Evolutionary conservation across 2,888 invertebrate genomes (phyloP), one percentile per base, ranked within the genome.

Genomic region (Ecdyonurus torrentis): DNA sequence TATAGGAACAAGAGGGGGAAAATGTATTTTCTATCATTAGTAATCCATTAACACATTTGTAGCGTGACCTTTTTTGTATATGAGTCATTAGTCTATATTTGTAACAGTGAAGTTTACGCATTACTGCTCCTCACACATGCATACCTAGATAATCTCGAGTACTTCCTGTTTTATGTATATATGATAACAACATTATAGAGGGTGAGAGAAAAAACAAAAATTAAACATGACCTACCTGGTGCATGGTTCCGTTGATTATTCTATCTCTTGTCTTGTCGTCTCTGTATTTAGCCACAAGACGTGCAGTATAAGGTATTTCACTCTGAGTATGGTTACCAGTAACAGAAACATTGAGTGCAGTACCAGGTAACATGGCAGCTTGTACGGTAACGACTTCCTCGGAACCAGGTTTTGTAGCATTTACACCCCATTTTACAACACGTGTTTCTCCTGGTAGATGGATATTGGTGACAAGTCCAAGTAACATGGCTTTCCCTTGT

Each of bases 291-390:
- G 89, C 85, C 61, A 84, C 81, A 55, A 92, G 75, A 64, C 81
- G 84, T 2, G 85, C 89, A 24, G 79, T 80, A 71, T 89, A 92
- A 25, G 86, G 87, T 1, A 85, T 81, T 68, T 91, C 89, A 62
- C 83, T 78, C 65, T 85, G 84, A 0, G 87, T 85, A 69, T 83
- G 81, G 70, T 86, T 86, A 1, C 87, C 91, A 61, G 78, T 78
- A 20, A 91, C 78, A 0, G 88, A 89, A 0, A 91, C 88, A 72
- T 91, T 91, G 61, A 89, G 84, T 1, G 85, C 89, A 0, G 91
- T 91, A 25, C 88, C 90, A 2, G 87, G 85, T 71, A 84, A 83
- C 63, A 91, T 75, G 70, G 79, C 81, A 65, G 84, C 80, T 70
- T 84, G 81, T 20, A 86, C 79, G 55, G 55, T 55, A 7, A 55